Percentiles rank a stretch among this genome's conserved stretches.
phyloP scores from a whole-genome alignment of 2,797 vertebrate species.

The Ibycter americanus region DNA sequence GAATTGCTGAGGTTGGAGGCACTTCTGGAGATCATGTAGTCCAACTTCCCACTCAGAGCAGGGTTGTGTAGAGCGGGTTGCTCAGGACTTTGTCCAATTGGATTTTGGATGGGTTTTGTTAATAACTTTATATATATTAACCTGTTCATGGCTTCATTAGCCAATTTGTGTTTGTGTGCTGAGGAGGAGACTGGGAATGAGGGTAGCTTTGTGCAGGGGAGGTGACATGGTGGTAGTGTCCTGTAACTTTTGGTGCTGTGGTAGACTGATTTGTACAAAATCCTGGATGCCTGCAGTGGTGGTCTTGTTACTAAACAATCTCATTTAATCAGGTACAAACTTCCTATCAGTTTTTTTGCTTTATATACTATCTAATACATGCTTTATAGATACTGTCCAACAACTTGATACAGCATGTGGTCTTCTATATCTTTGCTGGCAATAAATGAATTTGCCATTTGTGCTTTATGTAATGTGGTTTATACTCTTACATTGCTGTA shows the following conservation, averaged over 20 bases:
- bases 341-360: rapidly evolving
- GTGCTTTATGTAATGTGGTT: not conserved
- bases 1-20: not conserved
- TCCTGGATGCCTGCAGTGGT: not conserved
- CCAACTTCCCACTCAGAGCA: not conserved
- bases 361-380: not conserved
- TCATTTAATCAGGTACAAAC: not conserved
- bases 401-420: not conserved
- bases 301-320: not conserved
- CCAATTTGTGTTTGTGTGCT: not conserved
- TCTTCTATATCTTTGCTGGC: not conserved
- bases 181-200: not conserved
- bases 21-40: rapidly evolving
- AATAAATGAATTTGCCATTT: not conserved
- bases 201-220: not conserved
- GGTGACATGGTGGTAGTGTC: rapidly evolving
- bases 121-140: not conserved
- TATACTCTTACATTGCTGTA: not conserved
- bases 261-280: not conserved
- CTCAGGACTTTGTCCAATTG: rapidly evolving
- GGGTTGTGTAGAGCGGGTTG: not conserved
- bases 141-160: not conserved
- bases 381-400: not conserved
- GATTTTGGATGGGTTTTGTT: not conserved
- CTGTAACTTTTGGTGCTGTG: not conserved